A percentile compares a stretch with the other conserved stretches of the same genome.
phyloP scores from a whole-genome alignment of 1,140 invertebrate species.

The Hirudo medicinalis region DNA sequence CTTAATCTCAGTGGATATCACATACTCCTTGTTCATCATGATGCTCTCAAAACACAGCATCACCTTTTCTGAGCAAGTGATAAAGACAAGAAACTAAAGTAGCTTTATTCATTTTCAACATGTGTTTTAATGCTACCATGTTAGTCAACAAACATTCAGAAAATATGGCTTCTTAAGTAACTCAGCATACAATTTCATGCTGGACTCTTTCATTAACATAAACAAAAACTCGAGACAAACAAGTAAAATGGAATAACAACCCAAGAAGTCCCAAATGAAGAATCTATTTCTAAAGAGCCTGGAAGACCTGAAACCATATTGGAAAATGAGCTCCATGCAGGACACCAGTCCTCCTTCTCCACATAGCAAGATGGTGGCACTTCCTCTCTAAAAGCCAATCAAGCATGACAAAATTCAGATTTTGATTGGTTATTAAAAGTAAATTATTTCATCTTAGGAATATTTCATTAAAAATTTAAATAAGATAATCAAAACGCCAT shows the following conservation, averaged over 20 bases:
- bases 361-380: constrained; percentile 80
- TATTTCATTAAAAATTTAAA: too few species aligned
- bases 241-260: constrained; percentile 47
- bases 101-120: too few species aligned
- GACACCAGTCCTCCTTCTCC: constrained; percentile 83
- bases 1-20: constrained; percentile 29
- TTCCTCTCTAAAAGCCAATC: constrained; percentile 44
- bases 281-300: constrained; percentile 83
- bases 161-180: too few species aligned
- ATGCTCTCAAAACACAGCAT: constrained; percentile 64
- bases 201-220: too few species aligned
- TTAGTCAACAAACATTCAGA: too few species aligned
- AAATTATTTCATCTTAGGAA: too few species aligned
- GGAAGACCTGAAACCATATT: constrained; percentile 64
- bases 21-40: constrained; percentile 34
- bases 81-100: neutral
- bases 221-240: constrained; percentile 23
- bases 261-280: constrained; percentile 94
- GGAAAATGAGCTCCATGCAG: constrained; percentile 82
- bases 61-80: constrained; percentile 55
- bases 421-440: too few species aligned
- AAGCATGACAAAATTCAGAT: too few species aligned
- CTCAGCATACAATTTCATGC: too few species aligned
- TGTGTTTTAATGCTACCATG: too few species aligned
- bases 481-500: too few species aligned